phyloP scores from a whole-genome alignment of 2,113 vertebrate species.

The Theristicus caerulescens region DNA sequence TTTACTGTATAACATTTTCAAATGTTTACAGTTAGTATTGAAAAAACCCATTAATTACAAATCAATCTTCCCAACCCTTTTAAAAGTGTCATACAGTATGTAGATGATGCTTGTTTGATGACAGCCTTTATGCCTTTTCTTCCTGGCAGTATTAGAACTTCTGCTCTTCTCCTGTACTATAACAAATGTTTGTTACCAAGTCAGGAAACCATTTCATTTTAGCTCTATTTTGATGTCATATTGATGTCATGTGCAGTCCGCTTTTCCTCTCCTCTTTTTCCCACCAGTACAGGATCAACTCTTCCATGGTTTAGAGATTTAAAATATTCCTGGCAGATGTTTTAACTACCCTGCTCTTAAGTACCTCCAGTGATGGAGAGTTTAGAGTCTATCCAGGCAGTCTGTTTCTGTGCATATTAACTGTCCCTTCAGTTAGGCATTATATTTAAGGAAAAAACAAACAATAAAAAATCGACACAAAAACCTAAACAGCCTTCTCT shows the following conservation, averaged over 20 bases:
- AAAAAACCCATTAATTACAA: not conserved
- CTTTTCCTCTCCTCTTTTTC: not conserved
- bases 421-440: not conserved
- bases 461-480: not conserved
- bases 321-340: not conserved
- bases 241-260: not conserved
- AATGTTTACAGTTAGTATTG: not conserved
- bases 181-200: not conserved
- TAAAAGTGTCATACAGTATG: not conserved
- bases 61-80: not conserved
- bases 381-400: not conserved
- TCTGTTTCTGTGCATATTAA: not conserved
- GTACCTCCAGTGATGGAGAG: not conserved
- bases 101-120: not conserved
- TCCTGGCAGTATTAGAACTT: not conserved
- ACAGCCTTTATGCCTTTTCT: not conserved
- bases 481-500: not conserved
- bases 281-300: not conserved
- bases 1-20: not conserved
- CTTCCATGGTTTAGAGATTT: not conserved
- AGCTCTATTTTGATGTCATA: not conserved
- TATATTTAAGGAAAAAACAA: not conserved
- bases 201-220: not conserved
- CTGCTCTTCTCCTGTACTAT: not conserved
- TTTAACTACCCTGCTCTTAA: not conserved